These are phyloP conservation scores for Formica aserva DNA, from an alignment of 2,888 invertebrate genomes.

Conservation along the genomic window DNA sequence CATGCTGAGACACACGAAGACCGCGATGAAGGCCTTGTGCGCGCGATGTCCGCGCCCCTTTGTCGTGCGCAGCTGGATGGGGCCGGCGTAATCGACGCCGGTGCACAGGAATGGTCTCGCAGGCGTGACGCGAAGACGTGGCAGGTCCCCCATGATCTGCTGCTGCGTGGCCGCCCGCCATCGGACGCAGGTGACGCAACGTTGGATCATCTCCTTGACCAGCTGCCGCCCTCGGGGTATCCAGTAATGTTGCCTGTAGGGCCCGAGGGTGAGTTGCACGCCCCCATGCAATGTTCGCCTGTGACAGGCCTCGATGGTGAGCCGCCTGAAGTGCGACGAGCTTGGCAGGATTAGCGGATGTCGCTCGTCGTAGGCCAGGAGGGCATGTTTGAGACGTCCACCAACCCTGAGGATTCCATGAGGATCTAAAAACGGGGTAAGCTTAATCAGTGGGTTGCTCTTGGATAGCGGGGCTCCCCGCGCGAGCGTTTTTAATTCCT, in stretches of 20 bases:
- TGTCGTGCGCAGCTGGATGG: too few species aligned
- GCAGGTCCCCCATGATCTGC: too few species aligned
- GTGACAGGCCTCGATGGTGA: not conserved
- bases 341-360: not conserved
- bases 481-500: not conserved
- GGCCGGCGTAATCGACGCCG: too few species aligned
- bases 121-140: too few species aligned
- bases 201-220: not conserved
- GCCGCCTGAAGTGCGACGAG: not conserved
- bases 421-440: not conserved
- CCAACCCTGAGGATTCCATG: slow-evolving; percentile 4
- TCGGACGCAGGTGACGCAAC: too few species aligned
- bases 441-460: not conserved
- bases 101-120: too few species aligned
- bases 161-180: too few species aligned
- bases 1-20: too few species aligned
- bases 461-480: not conserved
- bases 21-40: too few species aligned
- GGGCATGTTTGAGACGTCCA: not conserved
- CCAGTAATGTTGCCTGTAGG: not conserved
- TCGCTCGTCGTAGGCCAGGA: not conserved
- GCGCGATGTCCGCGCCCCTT: too few species aligned
- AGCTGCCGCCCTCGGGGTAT: not conserved
- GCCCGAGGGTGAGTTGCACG: not conserved
- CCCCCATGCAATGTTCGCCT: slow-evolving; percentile 9